Base-by-base conservation (phyloP, 53 echinoderm and acorn worm species). In the Actinopyga echinites region DNA sequence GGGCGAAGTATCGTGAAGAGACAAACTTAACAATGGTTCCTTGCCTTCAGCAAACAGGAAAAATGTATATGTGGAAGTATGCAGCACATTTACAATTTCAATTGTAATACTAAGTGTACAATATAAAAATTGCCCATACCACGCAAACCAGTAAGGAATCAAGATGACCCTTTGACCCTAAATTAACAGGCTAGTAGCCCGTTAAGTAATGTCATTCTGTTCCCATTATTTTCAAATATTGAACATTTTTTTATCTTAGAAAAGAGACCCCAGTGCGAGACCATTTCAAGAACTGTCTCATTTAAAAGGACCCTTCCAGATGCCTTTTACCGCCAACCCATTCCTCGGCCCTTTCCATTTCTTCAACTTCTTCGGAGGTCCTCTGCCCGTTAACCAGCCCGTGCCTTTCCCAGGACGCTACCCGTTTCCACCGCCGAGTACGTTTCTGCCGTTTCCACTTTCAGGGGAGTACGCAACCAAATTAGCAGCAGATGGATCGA, bases 211-310 rank as follows among this genome's bases (percentile, higher is more conserved):
- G n/a, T n/a, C n/a, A n/a, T n/a, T n/a, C n/a, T n/a, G n/a, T n/a
- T n/a, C n/a, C n/a, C n/a, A n/a, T n/a, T n/a, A n/a, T n/a, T n/a
- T n/a, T n/a, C n/a, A n/a, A n/a, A n/a, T n/a, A n/a, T n/a, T n/a
- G n/a, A n/a, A n/a, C n/a, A n/a, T n/a, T n/a, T n/a, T n/a, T n/a
- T 49, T 49, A 15, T 42, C 79, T 59, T 15, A 93, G 93, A 93
- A 89, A 68, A 54, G 93, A 49, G 93, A 93, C 62, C 93, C 93
- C 20, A 93, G 89, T 52, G 69, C 89, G 20, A 59, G 74, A 30
- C n/a, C 86, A 9, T 58, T 84, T 71, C 21, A 9, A 35, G 68
- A 71, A 55, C 0, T 60, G 60, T 42, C 49, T 49, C 49, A 49
- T 15, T 71, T 71, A 44, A 25, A 22, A 26, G 71, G 71, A 71